Evolutionary conservation across 1,140 invertebrate species (phyloP), one percentile per base, ranked within the genome.

Genomic region (Drosophila watanabei): DNA sequence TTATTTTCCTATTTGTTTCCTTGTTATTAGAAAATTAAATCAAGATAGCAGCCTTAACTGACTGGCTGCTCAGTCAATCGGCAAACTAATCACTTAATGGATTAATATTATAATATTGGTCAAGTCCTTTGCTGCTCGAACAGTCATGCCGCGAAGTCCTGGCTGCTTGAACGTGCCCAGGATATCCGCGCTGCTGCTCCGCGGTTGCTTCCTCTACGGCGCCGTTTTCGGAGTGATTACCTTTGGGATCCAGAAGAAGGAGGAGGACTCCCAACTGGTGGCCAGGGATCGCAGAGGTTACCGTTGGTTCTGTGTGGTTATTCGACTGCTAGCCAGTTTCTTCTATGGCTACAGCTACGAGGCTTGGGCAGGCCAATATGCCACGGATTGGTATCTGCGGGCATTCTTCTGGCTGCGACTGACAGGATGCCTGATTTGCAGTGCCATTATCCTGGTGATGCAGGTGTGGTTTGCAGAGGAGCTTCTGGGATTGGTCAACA

Each of bases 81-180:
- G 9, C 20, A 69, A 70, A 69, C 66, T 68, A 70, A 70, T 70
- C 69, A 58, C 52, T 28, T 49, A 72, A 72, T 72, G 69, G 52
- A 14, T 49, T 28, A 33, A 41, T 48, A 20, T 16, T 24, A 13
- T 10, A 28, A n/a, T 43, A 33, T 33, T 14, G 28, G 35, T n/a
- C 9, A 18, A 8, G 13, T 13, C 18, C 33, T 18, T 39, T 8
- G 2, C 13, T 14, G 16, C 8, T 28, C 4, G 6, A 57, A 39
- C 24, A 73, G 70, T 73, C 52, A 73, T 73, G 69, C 2, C 28
- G 30, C 52, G n/a, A 60, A 41, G 32, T 13, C 16, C 9, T 39
- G 1, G 16, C 18, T 69, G 63, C 1, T 24, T 69, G 1, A 68
- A 52, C 35, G 66, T 24, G 28, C 7, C 70, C 30, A 72, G 66